Base-by-base conservation (phyloP, 2,797 vertebrate species). In the Siniperca scherzeri region DNA sequence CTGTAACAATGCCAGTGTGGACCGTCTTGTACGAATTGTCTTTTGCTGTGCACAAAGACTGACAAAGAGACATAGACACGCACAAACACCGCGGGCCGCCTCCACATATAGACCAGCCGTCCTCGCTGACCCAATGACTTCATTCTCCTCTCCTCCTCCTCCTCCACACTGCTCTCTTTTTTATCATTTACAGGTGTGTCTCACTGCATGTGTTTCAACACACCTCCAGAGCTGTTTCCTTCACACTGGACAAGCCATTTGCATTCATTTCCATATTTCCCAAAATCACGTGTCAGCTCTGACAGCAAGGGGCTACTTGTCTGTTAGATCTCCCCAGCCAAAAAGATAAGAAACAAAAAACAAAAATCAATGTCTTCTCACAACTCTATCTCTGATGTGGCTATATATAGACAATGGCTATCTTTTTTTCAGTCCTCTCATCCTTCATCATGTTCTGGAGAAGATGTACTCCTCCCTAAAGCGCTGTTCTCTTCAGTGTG, bases 351-450 rank as follows among this genome's bases (percentile, higher is more conserved):
- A 90, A 77, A 75, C 27, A 46, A 60, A 70, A 72, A 46, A 83
- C 79, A 83, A 80, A 90, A 92, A 93, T 91, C 93, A 91, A 87
- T 89, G 87, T 87, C 85, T 88, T 89, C 87, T 82, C 85, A 87
- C 83, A 82, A 61, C 88, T 86, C 88, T 16, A 68, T 90, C 85
- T 82, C 77, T 82, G 87, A 88, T 73, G 80, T 83, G 80, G 61
- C 88, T 94, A 91, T 91, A 90, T 91, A 91, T 93, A 94, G 89
- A 88, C 72, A 67, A 67, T 64, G 44, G 65, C 72, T 62, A 74
- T 89, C 69, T 86, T 82, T 77, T 84, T 81, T 82, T 70, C 62
- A 77, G 82, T 79, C 80, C 71, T 89, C 81, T 88, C 85, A 87
- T 87, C 82, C 84, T 85, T 85, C 86, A 87, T 91, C 85, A 77